A percentile compares a stretch with the other conserved stretches of the same genome.
Evolutionary conservation across 2,797 vertebrate species (phyloP).

Genomic region (Antrozous pallidus): DNA sequence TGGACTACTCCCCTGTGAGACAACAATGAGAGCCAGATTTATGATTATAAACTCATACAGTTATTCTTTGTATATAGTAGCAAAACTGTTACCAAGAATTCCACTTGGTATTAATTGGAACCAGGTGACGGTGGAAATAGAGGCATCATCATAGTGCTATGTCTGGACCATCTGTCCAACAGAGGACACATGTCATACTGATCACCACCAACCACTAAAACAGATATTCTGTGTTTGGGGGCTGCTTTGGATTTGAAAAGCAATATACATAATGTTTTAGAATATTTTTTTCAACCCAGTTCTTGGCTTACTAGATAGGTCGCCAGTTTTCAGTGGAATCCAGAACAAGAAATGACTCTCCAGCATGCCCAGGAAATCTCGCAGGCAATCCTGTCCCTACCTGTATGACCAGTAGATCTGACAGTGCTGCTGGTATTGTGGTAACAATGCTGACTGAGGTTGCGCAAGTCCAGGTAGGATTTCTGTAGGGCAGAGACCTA

Average conservation of each 20-base stretch:
- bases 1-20: background rate
- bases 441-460: background rate
- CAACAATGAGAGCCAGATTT: background rate
- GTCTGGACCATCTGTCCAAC: too few relatives aligned
- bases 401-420: background rate
- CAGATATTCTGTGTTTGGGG: background rate
- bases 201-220: background rate
- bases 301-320: too few relatives aligned
- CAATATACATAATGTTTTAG: background rate
- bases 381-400: rapidly evolving
- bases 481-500: background rate
- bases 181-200: background rate
- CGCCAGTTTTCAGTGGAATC: background rate
- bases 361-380: rapidly evolving
- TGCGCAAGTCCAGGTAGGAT: background rate
- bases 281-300: background rate
- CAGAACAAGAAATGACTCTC: background rate
- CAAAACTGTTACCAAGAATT: background rate
- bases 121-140: background rate
- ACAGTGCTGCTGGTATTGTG: rapidly evolving
- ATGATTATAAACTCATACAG: background rate
- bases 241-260: background rate
- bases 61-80: background rate
- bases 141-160: rapidly evolving
- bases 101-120: background rate